A percentile compares a stretch with the other conserved stretches of the same genome.
These are phyloP conservation scores for human (Homo sapiens) DNA, from an alignment of 2,113 vertebrate species.

Conservation along the genomic window DNA sequence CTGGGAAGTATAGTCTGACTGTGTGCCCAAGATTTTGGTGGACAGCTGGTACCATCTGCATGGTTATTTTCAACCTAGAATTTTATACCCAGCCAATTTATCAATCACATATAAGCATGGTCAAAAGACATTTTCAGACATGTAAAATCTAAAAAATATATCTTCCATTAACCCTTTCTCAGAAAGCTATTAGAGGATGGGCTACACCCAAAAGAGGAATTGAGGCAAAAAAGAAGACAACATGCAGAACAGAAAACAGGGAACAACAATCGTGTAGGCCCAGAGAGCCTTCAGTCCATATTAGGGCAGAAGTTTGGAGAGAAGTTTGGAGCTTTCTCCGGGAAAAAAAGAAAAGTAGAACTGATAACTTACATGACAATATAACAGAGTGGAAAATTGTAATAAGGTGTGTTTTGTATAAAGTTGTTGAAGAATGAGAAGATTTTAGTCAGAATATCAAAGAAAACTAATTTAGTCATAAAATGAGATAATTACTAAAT, in stretches of 20 bases:
- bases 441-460: background rate
- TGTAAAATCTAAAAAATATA: background rate
- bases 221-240: background rate
- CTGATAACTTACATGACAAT: background rate
- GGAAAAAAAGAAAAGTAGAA: background rate
- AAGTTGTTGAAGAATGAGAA: background rate
- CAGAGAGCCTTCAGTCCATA: background rate
- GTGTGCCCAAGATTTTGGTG: background rate
- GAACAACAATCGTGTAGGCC: background rate
- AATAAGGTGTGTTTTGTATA: background rate
- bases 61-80: background rate
- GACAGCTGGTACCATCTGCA: background rate
- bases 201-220: background rate
- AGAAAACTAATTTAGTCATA: background rate
- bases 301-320: background rate
- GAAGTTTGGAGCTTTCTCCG: background rate
- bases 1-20: background rate
- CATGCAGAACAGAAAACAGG: background rate
- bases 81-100: background rate
- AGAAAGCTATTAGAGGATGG: background rate
- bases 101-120: background rate
- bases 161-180: background rate
- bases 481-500: background rate
- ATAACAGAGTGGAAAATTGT: background rate
- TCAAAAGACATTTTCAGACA: slow-evolving; percentile 15